A percentile compares a stretch with the other conserved stretches of the same genome.
Conservation (phyloP, 2,888 invertebrate genomes). For the Apodemia mormo region DNA sequence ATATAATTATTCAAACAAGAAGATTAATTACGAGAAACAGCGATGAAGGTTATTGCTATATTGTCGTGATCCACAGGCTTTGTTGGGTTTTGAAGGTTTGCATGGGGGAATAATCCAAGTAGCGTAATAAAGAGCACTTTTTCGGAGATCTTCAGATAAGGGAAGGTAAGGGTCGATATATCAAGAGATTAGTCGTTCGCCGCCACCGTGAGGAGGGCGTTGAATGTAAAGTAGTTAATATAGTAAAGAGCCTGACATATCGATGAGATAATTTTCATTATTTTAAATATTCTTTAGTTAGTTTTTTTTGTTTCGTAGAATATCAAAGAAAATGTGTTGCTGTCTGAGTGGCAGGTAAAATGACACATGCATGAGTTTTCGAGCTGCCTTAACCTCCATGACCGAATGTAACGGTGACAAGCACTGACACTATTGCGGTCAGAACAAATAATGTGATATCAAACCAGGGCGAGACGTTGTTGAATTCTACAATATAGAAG, state of each 20-base stretch:
- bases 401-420: no score
- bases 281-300: no score
- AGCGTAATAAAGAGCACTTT: constrained; percentile 70
- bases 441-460: no score
- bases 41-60: constrained; percentile 16
- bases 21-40: constrained; percentile 2
- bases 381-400: no score
- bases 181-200: constrained; percentile 77
- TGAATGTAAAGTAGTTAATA: constrained; percentile 67
- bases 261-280: not conserved
- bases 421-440: no score
- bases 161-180: constrained; percentile 76
- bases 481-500: no score
- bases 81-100: constrained; percentile 44
- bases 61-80: constrained; percentile 35
- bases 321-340: no score
- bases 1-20: not conserved
- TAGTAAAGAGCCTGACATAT: constrained; percentile 35
- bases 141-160: constrained; percentile 70
- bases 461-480: no score
- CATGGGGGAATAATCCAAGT: constrained; percentile 54
- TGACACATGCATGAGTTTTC: no score
- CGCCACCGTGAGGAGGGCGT: constrained; percentile 54
- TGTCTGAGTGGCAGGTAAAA: no score
- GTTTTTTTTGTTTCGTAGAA: no score